A percentile compares a stretch with the other conserved stretches of the same genome.
These are phyloP conservation scores for Crocodylus rhombifer DNA, from an alignment of 2,797 vertebrate genomes.

Conservation along the genomic window DNA sequence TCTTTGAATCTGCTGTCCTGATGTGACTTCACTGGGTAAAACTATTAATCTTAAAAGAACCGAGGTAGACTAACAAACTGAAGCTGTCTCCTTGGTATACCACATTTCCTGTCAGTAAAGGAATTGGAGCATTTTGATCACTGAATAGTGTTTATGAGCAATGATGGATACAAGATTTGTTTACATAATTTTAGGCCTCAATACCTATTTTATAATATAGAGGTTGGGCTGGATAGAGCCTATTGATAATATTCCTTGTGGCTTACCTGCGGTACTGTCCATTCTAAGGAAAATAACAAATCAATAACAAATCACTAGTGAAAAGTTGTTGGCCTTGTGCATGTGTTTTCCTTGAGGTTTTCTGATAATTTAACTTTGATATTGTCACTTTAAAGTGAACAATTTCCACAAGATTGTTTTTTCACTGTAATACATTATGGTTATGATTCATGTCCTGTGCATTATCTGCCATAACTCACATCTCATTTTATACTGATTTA, in stretches of 20 bases:
- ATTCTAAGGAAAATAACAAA: neutral
- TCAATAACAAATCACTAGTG: neutral
- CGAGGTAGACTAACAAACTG: neutral
- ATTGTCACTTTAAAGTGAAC: neutral
- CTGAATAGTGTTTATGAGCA: neutral
- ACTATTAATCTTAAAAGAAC: neutral
- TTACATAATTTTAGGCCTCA: accelerated
- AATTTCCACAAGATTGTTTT: neutral
- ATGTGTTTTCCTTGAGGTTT: neutral
- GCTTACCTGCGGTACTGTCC: neutral
- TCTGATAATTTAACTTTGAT: neutral
- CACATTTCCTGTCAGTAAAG: neutral
- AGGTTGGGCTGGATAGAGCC: neutral
- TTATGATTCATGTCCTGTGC: accelerated
- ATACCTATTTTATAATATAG: neutral
- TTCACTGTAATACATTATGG: accelerated
- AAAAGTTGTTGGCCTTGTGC: neutral
- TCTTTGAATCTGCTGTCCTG: neutral
- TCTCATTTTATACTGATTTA: neutral
- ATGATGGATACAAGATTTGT: neutral
- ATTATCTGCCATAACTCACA: accelerated
- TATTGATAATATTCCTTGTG: too few species aligned
- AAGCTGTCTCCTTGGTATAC: neutral
- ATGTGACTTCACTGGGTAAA: neutral
- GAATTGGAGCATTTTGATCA: neutral